Base-by-base conservation (phyloP, 2,888 invertebrate species). In the Synanthedon tipuliformis region DNA sequence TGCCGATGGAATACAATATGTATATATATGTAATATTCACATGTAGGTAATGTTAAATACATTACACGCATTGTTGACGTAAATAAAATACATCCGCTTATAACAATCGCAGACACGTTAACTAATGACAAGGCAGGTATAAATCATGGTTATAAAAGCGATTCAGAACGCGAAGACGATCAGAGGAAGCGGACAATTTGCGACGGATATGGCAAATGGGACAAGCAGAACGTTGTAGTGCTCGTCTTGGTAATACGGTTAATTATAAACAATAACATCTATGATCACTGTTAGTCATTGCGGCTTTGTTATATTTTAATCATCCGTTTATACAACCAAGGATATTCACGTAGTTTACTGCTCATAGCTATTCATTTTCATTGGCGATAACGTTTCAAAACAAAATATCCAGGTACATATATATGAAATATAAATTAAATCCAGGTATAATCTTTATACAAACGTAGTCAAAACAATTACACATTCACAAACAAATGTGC, bases 111-210 rank as follows among this genome's bases (percentile, higher is more conserved):
- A 80, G 82, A 81, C 81, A 82, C 68, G 70, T 70, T 73, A 77
- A 80, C 77, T 82, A 84, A 86, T 82, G 84, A 75, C 76, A 68
- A 71, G 71, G 70, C 85, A 85, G 84, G 84, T 85, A 86, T 86
- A 85, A 85, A 85, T 86, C 84, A 85, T 84, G 73, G 69, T 73
- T 62, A 76, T 81, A 83, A 82, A 78, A 73, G 78, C 73, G 66
- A 73, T 62, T 65, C 63, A 53, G 56, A 57, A 55, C 54, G 68
- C 65, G 69, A 78, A 80, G 81, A 81, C 71, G 73, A 65, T 61
- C 73, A 75, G 64, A 85, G 87, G 86, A 87, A 85, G 70, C 76
- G 69, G 81, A 58, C 78, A 78, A 86, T 87, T 87, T 86, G 81
- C 83, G 73, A 79, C 86, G 85, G 86, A 85, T 82, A 84, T 73